A percentile compares a stretch with the other conserved stretches of the same genome.
Evolutionary conservation across 2,888 invertebrate species (phyloP).

Genomic region (Xestia ashworthii): DNA sequence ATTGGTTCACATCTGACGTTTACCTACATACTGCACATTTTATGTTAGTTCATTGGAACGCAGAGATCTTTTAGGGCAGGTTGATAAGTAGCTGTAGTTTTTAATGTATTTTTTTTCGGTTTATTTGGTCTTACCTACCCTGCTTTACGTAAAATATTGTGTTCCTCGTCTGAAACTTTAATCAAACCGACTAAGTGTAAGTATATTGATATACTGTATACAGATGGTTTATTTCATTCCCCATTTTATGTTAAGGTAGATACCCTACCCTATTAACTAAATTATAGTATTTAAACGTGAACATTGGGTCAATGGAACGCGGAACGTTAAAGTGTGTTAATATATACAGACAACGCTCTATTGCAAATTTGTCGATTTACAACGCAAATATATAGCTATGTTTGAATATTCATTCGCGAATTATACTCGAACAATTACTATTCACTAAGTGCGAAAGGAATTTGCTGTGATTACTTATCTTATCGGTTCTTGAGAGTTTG

Average conservation of each 20-base stretch:
- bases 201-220: no score
- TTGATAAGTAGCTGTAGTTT: conserved; percentile 9
- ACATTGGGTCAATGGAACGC: conserved; percentile 62
- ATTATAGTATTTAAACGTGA: conserved; percentile 30
- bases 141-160: neutral
- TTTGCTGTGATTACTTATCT: conserved; percentile 10
- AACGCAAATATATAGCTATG: conserved; percentile 49
- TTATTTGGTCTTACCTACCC: neutral
- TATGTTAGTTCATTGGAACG: conserved; percentile 29
- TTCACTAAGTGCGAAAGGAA: conserved; percentile 28
- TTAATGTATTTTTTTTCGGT: neutral
- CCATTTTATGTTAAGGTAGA: neutral
- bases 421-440: conserved; percentile 36
- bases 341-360: conserved; percentile 51
- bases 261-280: neutral
- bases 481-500: conserved; percentile 12
- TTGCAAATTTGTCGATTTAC: conserved; percentile 53
- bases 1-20: conserved; percentile 55
- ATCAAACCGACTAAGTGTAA: neutral
- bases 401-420: conserved; percentile 52
- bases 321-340: conserved; percentile 64
- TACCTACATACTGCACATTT: conserved; percentile 52
- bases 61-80: conserved; percentile 20
- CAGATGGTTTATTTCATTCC: neutral
- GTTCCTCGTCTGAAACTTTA: neutral